Percentiles rank a stretch among this genome's conserved stretches.
Evolutionary conservation across 2,113 vertebrate species (phyloP).

Genomic region (Callaeas wilsoni): DNA sequence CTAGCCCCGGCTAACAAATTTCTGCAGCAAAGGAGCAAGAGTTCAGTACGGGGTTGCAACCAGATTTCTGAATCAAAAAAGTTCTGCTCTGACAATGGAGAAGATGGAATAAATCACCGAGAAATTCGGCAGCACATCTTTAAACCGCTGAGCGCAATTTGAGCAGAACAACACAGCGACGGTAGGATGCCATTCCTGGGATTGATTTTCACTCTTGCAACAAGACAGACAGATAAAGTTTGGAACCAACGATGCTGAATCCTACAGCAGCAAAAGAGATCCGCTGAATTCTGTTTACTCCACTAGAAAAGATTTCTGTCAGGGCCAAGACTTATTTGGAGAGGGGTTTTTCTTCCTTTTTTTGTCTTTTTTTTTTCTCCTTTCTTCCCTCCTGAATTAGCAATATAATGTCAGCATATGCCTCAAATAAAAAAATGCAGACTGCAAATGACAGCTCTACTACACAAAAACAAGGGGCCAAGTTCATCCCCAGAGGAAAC

Average conservation of each 20-base stretch:
- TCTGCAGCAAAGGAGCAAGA: conserved; percentile 78
- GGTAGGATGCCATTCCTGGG: conserved; percentile 73
- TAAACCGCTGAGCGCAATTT: conserved; percentile 80
- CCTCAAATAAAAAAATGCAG: not conserved
- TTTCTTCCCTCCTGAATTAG: not conserved
- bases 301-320: conserved; percentile 35
- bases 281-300: conserved; percentile 55
- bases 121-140: conserved; percentile 84
- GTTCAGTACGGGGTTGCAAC: conserved; percentile 79
- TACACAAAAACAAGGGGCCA: not conserved
- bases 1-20: conserved; percentile 81
- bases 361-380: too few relatives aligned
- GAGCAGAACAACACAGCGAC: conserved; percentile 61
- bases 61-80: conserved; percentile 78
- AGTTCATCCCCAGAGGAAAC: not conserved
- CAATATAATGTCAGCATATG: not conserved
- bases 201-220: conserved; percentile 85
- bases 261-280: conserved; percentile 51
- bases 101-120: conserved; percentile 81
- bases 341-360: not conserved
- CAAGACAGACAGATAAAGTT: conserved; percentile 77
- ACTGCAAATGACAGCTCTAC: not conserved
- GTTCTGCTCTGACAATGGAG: conserved; percentile 79
- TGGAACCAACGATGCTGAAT: conserved; percentile 55
- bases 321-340: not conserved